These are phyloP conservation scores for Sesia bembeciformis DNA, from an alignment of 2,888 invertebrate genomes.

Conservation along the genomic window DNA sequence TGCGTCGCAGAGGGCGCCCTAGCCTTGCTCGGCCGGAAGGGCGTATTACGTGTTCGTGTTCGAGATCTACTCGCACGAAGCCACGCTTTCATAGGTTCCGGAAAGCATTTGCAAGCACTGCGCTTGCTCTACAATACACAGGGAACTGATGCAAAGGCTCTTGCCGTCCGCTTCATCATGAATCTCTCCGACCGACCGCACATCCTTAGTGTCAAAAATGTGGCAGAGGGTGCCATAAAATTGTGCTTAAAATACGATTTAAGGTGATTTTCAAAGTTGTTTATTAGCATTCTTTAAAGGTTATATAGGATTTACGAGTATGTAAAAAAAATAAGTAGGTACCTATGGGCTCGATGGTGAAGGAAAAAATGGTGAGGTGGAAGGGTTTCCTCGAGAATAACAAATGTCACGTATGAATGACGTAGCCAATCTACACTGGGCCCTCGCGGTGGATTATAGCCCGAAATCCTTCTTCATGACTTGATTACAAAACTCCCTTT, in stretches of 20 bases:
- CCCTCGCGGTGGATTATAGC: too few relatives aligned
- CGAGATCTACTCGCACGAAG: conserved; percentile 74
- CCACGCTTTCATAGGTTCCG: conserved; percentile 74
- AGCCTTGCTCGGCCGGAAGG: conserved; percentile 74
- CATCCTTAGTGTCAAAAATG: conserved; percentile 39
- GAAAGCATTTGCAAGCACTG: conserved; percentile 66
- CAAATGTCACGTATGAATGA: too few relatives aligned
- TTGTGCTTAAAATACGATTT: conserved; percentile 51
- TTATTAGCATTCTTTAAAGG: too few relatives aligned
- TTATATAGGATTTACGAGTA: too few relatives aligned
- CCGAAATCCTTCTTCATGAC: too few relatives aligned
- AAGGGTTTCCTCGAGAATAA: too few relatives aligned
- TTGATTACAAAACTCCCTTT: too few relatives aligned
- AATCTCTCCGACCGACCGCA: conserved; percentile 46
- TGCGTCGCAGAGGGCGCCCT: conserved; percentile 70
- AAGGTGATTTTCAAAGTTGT: conserved; percentile 19
- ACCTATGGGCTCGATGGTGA: too few relatives aligned
- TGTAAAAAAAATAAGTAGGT: too few relatives aligned
- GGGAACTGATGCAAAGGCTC: conserved; percentile 31
- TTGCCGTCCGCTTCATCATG: conserved; percentile 36
- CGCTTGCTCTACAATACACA: conserved; percentile 41
- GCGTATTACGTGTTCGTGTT: conserved; percentile 77
- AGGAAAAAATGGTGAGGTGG: too few relatives aligned
- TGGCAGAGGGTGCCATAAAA: conserved; percentile 50
- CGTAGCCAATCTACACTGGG: too few relatives aligned